These are phyloP conservation scores for Labrus mixtus DNA, from an alignment of 2,113 vertebrate species.

Conservation along the genomic window DNA sequence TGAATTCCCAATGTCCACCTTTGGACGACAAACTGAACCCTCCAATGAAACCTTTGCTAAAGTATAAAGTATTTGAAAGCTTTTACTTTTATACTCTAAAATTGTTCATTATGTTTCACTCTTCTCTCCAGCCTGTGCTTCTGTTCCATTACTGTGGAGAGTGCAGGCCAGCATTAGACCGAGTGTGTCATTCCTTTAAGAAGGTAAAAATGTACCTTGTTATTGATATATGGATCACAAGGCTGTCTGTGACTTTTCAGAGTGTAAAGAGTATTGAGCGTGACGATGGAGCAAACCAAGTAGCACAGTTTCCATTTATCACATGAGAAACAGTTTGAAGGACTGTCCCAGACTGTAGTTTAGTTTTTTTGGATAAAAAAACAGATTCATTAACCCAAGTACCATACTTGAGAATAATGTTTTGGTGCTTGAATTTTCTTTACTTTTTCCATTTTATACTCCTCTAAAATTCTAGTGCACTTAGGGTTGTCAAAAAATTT, in stretches of 20 bases:
- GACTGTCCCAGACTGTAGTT: not conserved
- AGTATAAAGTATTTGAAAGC: not conserved
- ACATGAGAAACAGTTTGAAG: not conserved
- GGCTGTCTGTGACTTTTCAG: not conserved
- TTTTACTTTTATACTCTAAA: slow-evolving; percentile 3
- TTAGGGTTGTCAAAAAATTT: too few relatives aligned
- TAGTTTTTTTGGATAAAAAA: not conserved
- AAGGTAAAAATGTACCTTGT: not conserved
- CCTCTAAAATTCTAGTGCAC: too few relatives aligned
- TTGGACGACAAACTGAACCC: slow-evolving; percentile 23
- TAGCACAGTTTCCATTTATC: not conserved
- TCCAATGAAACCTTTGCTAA: slow-evolving; percentile 20
- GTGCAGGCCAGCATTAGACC: not conserved
- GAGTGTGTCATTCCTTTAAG: not conserved
- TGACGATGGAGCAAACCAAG: not conserved
- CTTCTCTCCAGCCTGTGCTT: not conserved
- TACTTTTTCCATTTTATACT: too few relatives aligned
- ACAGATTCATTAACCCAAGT: not conserved
- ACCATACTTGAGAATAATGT: not conserved
- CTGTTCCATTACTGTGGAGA: not conserved
- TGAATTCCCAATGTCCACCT: not conserved
- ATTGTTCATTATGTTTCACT: not conserved
- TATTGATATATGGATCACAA: not conserved
- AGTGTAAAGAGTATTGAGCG: not conserved
- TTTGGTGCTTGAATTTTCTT: not conserved